A percentile compares a stretch with the other conserved stretches of the same genome.
Evolutionary conservation across 53 echinoderm and acorn worm genomes (phyloP).

Genomic region (Patiria pectinifera): DNA sequence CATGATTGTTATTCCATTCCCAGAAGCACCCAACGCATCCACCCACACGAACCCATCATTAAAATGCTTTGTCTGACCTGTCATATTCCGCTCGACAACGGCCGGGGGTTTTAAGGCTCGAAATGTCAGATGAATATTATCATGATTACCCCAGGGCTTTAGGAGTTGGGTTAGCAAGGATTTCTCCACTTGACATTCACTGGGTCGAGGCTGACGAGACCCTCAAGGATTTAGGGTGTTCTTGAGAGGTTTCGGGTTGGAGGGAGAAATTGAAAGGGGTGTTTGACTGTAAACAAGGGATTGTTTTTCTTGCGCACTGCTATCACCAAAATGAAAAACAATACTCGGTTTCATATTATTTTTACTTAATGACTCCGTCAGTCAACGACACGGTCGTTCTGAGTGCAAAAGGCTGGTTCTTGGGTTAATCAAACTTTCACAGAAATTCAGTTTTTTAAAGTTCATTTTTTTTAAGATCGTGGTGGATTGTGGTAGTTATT

Average conservation of each 20-base stretch:
- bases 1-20: too few relatives aligned
- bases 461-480: too few relatives aligned
- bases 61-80: background rate
- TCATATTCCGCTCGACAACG: background rate
- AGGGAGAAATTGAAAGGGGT: background rate
- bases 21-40: too few relatives aligned
- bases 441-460: too few relatives aligned
- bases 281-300: background rate
- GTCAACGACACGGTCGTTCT: too few relatives aligned
- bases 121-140: conserved; percentile 53
- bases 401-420: too few relatives aligned
- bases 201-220: background rate
- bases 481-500: too few relatives aligned
- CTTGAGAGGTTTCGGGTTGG: background rate
- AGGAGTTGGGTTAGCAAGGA: background rate
- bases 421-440: too few relatives aligned
- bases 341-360: too few relatives aligned
- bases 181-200: conserved; percentile 25
- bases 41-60: conserved; percentile 7
- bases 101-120: background rate
- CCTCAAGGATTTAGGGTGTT: background rate
- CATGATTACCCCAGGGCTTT: background rate
- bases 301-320: too few relatives aligned
- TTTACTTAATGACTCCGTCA: too few relatives aligned
- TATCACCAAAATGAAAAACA: too few relatives aligned